A percentile compares a stretch with the other conserved stretches of the same genome.
These are phyloP conservation scores for Euphydryas editha DNA, from an alignment of 2,888 invertebrate species.

Conservation along the genomic window DNA sequence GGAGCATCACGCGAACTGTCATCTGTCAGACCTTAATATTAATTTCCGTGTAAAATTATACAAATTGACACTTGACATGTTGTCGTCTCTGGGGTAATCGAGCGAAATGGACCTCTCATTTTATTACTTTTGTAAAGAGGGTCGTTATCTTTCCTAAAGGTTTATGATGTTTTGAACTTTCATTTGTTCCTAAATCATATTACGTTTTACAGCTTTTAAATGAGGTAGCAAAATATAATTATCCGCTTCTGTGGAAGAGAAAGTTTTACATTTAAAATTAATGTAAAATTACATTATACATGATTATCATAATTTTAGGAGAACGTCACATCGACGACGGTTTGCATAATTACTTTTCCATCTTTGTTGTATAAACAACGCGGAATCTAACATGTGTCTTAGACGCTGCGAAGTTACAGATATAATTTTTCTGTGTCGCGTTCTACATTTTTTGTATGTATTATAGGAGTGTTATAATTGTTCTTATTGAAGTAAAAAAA, in stretches of 20 bases:
- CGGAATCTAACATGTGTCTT: too few species aligned
- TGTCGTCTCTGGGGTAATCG: conserved; percentile 78
- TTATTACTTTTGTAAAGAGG: conserved; percentile 59
- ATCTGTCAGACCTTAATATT: conserved; percentile 76
- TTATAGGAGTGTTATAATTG: too few species aligned
- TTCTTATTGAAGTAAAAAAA: too few species aligned
- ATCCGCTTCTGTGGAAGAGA: neutral
- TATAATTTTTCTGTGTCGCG: too few species aligned
- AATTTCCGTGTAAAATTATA: conserved; percentile 75
- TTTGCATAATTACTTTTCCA: too few species aligned
- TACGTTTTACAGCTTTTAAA: neutral
- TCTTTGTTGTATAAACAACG: too few species aligned
- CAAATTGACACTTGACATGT: conserved; percentile 80
- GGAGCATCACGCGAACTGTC: conserved; percentile 60
- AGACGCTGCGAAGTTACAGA: too few species aligned
- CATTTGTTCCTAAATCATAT: conserved; percentile 14
- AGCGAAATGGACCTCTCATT: conserved; percentile 68
- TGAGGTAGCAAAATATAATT: neutral
- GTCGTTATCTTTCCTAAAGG: conserved; percentile 10
- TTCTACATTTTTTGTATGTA: too few species aligned
- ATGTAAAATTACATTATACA: too few species aligned
- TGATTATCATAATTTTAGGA: too few species aligned
- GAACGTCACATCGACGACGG: too few species aligned
- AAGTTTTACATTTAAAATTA: neutral
- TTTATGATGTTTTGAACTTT: conserved; percentile 42